Evolutionary conservation across 2,888 invertebrate genomes (phyloP).

Genomic region (Lathronympha strigana): DNA sequence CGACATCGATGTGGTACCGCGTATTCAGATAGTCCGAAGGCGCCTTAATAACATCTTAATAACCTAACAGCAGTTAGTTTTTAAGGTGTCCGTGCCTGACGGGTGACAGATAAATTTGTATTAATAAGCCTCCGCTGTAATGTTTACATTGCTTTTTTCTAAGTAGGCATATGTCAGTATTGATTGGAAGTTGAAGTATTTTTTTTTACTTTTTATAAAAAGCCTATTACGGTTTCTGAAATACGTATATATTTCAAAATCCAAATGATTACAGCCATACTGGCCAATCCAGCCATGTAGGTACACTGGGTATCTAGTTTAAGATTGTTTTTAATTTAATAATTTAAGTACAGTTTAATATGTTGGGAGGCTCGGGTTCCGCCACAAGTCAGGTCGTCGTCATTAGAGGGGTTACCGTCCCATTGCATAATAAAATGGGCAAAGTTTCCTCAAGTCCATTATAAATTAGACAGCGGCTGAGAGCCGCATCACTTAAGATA

Average conservation of each 20-base stretch:
- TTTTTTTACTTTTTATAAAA: not conserved
- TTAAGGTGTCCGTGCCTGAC: no score
- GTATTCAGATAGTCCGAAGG: no score
- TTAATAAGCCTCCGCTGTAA: no score
- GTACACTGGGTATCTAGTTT: no score
- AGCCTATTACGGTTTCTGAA: not conserved
- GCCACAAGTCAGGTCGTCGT: conserved; percentile 76
- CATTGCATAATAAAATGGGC: conserved; percentile 84
- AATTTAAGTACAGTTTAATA: conserved; percentile 76
- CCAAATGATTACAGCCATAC: conserved; percentile 22
- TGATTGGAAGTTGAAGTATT: no score
- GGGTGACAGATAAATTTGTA: no score
- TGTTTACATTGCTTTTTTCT: no score
- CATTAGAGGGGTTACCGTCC: conserved; percentile 82
- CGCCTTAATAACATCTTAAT: no score
- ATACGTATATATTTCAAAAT: not conserved
- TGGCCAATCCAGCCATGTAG: no score
- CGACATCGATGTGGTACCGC: no score
- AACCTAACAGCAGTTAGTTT: no score
- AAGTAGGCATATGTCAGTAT: no score
- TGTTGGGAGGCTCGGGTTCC: conserved; percentile 72
- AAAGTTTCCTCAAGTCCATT: conserved; percentile 84
- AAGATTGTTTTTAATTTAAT: conserved; percentile 54
- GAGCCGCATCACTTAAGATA: conserved; percentile 83
- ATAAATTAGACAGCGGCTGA: conserved; percentile 83